These are phyloP conservation scores for Babylonia areolata DNA, from an alignment of 1,140 invertebrate species.

Conservation along the genomic window DNA sequence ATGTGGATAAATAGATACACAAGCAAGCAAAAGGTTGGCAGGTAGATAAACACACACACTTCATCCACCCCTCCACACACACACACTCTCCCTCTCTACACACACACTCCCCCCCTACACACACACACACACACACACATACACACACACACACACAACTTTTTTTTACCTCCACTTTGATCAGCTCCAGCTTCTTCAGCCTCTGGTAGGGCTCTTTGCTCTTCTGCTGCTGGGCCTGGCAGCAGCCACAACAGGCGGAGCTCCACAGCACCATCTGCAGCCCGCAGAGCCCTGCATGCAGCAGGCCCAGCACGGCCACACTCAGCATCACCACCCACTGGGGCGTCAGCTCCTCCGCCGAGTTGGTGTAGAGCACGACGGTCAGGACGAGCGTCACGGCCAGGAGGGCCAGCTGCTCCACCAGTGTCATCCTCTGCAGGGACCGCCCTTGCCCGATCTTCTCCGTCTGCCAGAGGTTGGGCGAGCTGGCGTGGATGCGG, in stretches of 20 bases:
- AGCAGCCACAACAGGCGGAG: conserved; percentile 48
- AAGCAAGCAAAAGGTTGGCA: too few relatives aligned
- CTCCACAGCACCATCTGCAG: conserved; percentile 54
- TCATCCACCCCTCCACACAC: neutral
- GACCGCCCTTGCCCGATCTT: conserved; percentile 52
- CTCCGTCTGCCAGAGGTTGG: conserved; percentile 63
- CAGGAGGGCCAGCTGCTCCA: conserved; percentile 47
- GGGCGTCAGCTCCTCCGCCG: neutral
- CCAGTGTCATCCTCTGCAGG: conserved; percentile 50
- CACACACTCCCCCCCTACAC: conserved; percentile 8
- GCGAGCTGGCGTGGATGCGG: conserved; percentile 60
- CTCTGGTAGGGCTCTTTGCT: conserved; percentile 60
- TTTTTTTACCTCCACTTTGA: conserved; percentile 56
- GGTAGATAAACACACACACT: neutral
- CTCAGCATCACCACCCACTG: conserved; percentile 52
- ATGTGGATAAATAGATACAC: too few relatives aligned
- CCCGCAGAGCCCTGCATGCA: conserved; percentile 46
- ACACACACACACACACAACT: conserved; percentile 9
- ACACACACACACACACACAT: conserved; percentile 16
- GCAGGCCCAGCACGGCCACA: conserved; percentile 39
- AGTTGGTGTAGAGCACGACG: conserved; percentile 49
- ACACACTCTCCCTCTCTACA: neutral
- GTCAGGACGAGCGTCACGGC: conserved; percentile 49
- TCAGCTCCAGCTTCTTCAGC: conserved; percentile 61
- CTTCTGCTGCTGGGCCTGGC: conserved; percentile 41